Percentiles rank a stretch among this genome's conserved stretches.
Conservation (phyloP, 2,888 invertebrate genomes). For the Drosophila phalerata region DNA sequence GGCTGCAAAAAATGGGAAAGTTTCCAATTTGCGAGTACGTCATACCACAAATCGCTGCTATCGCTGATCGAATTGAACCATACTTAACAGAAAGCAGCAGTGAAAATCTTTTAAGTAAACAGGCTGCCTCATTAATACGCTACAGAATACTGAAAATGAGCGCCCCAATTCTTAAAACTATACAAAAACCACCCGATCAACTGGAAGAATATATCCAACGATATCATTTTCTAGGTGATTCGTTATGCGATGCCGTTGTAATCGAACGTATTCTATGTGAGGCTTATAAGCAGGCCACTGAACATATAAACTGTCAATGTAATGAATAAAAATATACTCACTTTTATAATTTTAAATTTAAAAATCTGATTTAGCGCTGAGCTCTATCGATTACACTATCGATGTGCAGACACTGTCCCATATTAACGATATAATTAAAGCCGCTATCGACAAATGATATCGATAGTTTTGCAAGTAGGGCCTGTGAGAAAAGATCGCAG, state of each 20-base stretch:
- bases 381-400: neutral
- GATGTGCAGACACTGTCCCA: neutral
- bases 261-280: constrained; percentile 7
- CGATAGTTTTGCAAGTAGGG: constrained; percentile 1
- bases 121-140: constrained; percentile 33
- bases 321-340: neutral
- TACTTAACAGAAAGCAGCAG: constrained; percentile 1
- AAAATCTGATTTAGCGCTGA: neutral
- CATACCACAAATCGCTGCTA: constrained; percentile 32
- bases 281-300: constrained; percentile 1
- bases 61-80: constrained; percentile 37
- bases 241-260: constrained; percentile 26
- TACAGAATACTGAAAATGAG: constrained; percentile 46
- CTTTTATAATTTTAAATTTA: neutral
- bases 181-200: constrained; percentile 14
- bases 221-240: constrained; percentile 41
- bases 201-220: constrained; percentile 2
- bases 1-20: constrained; percentile 48
- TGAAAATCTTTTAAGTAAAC: neutral
- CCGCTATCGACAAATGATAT: neutral
- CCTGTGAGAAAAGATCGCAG: constrained; percentile 1
- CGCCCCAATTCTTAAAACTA: constrained; percentile 36
- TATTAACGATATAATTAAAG: neutral
- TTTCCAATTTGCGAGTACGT: constrained; percentile 25
- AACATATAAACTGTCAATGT: neutral